Base-by-base conservation (phyloP, 1,140 invertebrate species). In the Paracyclopina nana region DNA sequence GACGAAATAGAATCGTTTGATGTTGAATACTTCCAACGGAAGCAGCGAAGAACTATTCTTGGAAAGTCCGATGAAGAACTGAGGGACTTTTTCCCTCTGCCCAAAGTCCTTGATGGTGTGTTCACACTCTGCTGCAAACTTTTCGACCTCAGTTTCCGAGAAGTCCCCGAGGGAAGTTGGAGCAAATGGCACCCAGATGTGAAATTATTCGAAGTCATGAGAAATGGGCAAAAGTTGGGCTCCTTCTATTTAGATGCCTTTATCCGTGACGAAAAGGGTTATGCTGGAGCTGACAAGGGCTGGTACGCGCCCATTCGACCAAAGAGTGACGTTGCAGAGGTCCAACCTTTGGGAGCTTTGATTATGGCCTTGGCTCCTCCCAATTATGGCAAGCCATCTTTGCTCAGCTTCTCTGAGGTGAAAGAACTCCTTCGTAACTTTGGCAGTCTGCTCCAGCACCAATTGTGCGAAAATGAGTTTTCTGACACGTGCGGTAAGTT, bases 111-210 rank as follows among this genome's bases (percentile, higher is more conserved):
- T 1, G 63, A 72, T 8, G 77, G 78, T 16, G 60, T 92, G 1
- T 84, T 86, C 58, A 62, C 75, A 28, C 62, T 91, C 3, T 74
- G 76, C 56, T 73, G 78, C 55, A 71, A 71, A 30, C 63, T 92
- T 4, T 94, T 92, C 62, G 75, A 77, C 45, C 74, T 94, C n/a
- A 72, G 75, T 56, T 80, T 92, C 46, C 71, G 79, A 53, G 63
- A 65, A 55, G 48, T 57, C 24, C 5, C 31, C 11, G n/a, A 14
- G 61, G 46, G 75, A 84, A 59, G 65, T 69, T 38, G 64, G 68
- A 6, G 68, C 71, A n/a, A n/a, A 0, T 92, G 87, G 86, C 78
- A 88, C 62, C 73, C 77, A 53, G 81, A 87, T 62, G 85, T 92
- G 0, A 72, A 74, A 57, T 84, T 77, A 59, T 91, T 77, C 62